Conservation (phyloP, 2,888 invertebrate genomes). For the Serrognathus titanus region DNA sequence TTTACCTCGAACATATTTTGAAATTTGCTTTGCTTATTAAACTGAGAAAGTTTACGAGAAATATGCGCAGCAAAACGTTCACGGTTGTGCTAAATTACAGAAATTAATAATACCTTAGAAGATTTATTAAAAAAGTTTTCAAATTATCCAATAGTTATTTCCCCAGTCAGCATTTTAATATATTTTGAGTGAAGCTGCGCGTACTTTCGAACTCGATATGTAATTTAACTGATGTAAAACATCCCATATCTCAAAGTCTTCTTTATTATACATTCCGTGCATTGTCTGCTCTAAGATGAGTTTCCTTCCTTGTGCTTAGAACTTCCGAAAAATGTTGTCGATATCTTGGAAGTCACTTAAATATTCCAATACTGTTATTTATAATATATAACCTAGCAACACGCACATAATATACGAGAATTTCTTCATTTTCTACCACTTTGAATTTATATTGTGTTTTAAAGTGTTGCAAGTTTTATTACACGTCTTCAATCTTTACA, state of each 20-base stretch:
- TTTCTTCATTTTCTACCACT: too few relatives aligned
- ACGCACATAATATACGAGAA: too few relatives aligned
- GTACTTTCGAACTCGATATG: constrained; percentile 19
- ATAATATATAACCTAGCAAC: too few relatives aligned
- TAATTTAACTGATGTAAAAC: constrained; percentile 26
- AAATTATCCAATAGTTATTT: constrained; percentile 19
- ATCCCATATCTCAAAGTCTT: constrained; percentile 27
- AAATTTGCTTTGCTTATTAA: too few relatives aligned
- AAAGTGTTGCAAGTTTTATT: too few relatives aligned
- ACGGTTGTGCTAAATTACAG: too few relatives aligned
- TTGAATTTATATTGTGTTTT: too few relatives aligned
- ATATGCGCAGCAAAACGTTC: too few relatives aligned
- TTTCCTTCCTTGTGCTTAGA: background rate
- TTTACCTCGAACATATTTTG: too few relatives aligned
- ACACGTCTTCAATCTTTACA: too few relatives aligned
- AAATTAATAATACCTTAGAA: background rate
- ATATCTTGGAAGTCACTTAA: constrained; percentile 7
- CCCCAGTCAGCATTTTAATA: constrained; percentile 14
- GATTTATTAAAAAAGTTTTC: constrained; percentile 21
- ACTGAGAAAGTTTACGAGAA: too few relatives aligned
- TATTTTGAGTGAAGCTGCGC: constrained; percentile 8
- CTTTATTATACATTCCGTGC: constrained; percentile 27
- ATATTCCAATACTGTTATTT: constrained; percentile 5
- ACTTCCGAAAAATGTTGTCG: background rate
- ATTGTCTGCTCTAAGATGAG: constrained; percentile 16